phyloP scores from a whole-genome alignment of 2,113 vertebrate species.

The Atractosteus spatula region DNA sequence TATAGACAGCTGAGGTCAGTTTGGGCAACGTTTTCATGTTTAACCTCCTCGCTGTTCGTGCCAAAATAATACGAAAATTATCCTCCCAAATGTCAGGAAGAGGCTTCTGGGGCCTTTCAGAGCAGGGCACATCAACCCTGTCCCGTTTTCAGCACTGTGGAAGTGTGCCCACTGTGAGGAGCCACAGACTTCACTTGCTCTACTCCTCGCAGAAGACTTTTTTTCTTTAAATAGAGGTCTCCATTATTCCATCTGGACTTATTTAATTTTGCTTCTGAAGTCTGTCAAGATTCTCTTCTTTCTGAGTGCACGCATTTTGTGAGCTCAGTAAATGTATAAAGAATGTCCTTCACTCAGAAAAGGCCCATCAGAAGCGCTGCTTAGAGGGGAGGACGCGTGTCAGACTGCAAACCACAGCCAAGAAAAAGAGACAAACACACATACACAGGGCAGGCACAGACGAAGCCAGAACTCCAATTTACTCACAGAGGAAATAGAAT shows the following conservation, averaged over 20 bases:
- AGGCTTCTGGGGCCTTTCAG: background rate
- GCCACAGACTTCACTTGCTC: background rate
- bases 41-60: conserved; percentile 18
- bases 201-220: too few relatives aligned
- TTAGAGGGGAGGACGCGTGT: conserved; percentile 41
- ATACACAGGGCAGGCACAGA: conserved; percentile 69
- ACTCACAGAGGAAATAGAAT: conserved; percentile 94
- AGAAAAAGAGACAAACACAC: conserved; percentile 52
- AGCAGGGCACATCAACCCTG: background rate
- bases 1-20: too few relatives aligned
- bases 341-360: conserved; percentile 25
- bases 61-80: background rate
- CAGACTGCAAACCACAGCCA: conserved; percentile 58
- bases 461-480: conserved; percentile 62
- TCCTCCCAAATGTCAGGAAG: background rate
- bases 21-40: background rate
- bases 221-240: too few relatives aligned
- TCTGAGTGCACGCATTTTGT: too few relatives aligned
- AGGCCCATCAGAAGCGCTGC: conserved; percentile 44
- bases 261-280: too few relatives aligned
- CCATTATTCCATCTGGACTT: too few relatives aligned
- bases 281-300: too few relatives aligned
- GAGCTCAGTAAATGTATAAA: too few relatives aligned
- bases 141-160: conserved; percentile 38
- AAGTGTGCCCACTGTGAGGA: conserved; percentile 45